Conservation (phyloP, 2,888 invertebrate genomes). For the Heliothis peltigera region DNA sequence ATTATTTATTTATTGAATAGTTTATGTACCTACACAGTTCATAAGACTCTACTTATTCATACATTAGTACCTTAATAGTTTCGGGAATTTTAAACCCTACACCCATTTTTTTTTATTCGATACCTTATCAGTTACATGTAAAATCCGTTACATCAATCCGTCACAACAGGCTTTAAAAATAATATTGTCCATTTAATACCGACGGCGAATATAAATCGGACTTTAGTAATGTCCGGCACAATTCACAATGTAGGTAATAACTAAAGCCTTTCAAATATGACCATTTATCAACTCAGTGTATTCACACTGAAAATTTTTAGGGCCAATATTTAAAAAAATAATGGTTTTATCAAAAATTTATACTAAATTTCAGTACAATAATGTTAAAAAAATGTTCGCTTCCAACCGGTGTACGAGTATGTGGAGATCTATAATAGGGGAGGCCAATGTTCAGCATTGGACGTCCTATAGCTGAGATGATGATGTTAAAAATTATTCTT, state of each 20-base stretch:
- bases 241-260: constrained; percentile 18
- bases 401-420: no score
- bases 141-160: constrained; percentile 26
- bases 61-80: no score
- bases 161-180: constrained; percentile 17
- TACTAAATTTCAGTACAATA: no score
- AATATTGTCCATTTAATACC: constrained; percentile 36
- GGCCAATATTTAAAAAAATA: constrained; percentile 2
- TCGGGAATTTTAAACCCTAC: constrained; percentile 15
- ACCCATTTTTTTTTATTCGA: not conserved
- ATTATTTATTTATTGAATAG: no score
- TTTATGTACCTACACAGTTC: no score
- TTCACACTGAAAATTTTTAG: constrained; percentile 12
- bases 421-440: no score
- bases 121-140: not conserved
- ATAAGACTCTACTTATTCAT: no score
- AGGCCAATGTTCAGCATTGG: no score
- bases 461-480: no score
- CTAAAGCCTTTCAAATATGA: constrained; percentile 16
- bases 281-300: constrained; percentile 35
- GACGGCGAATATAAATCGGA: constrained; percentile 33
- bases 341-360: no score
- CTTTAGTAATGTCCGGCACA: constrained; percentile 5
- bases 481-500: not conserved
- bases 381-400: no score